Percentiles rank a stretch among this genome's conserved stretches.
Conservation (phyloP, 1,140 invertebrate species). For the Schmidtea mediterranea region DNA sequence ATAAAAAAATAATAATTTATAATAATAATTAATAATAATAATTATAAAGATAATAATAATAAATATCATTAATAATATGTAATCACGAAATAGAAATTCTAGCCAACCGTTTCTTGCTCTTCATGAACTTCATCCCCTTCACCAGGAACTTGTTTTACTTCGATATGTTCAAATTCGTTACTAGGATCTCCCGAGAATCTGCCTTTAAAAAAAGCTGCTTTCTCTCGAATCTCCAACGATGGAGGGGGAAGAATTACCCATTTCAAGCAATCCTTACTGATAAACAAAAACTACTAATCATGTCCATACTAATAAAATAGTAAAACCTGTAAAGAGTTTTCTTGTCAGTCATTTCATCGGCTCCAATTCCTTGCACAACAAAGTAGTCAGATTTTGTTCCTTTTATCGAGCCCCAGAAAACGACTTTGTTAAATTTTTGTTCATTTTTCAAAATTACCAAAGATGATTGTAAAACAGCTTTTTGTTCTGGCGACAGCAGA, state of each 20-base stretch:
- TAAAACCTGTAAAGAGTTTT: constrained; percentile 24
- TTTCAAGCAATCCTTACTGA: background rate
- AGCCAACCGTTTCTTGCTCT: no score
- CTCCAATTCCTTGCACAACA: constrained; percentile 23
- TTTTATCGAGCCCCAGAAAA: constrained; percentile 27
- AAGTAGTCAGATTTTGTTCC: constrained; percentile 26
- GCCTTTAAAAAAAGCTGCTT: background rate
- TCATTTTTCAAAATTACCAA: constrained; percentile 22
- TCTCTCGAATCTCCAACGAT: background rate
- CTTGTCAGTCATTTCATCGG: constrained; percentile 21
- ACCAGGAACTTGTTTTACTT: no score
- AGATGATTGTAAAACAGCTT: constrained; percentile 23
- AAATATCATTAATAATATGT: no score
- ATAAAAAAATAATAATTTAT: no score
- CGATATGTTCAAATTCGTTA: background rate
- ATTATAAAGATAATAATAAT: no score
- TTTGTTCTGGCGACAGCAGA: constrained; percentile 22
- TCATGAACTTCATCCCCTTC: no score
- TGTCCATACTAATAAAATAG: no score
- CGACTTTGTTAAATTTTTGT: constrained; percentile 24
- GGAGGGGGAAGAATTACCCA: background rate
- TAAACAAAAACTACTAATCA: constrained; percentile 6
- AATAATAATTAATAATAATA: no score
- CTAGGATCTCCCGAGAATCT: background rate
- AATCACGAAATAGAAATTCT: no score